Conservation (phyloP, 2,888 invertebrate genomes). For the Heliconius ethilla region DNA sequence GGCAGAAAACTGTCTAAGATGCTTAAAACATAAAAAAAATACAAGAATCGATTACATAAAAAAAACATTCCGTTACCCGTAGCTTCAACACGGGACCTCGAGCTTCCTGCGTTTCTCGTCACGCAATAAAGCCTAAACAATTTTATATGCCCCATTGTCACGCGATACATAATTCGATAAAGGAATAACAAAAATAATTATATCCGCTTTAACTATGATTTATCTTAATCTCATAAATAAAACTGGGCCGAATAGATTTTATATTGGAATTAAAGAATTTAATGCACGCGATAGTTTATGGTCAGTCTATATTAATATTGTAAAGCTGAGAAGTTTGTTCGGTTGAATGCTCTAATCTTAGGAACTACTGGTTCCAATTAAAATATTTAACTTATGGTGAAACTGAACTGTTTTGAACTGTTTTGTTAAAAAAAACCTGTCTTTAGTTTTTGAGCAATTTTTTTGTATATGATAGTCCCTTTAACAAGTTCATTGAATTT, state of each 20-base stretch:
- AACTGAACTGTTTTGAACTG: no score
- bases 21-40: not conserved
- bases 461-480: no score
- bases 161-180: conserved; percentile 35
- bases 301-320: no score
- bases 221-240: conserved; percentile 19
- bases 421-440: no score
- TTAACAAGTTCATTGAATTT: no score
- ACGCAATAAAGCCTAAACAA: conserved; percentile 31
- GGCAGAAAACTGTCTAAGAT: not conserved
- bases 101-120: conserved; percentile 9
- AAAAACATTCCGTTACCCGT: not conserved
- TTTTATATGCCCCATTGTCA: conserved; percentile 29
- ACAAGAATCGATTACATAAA: not conserved
- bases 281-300: conserved; percentile 4
- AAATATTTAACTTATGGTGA: no score
- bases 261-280: conserved; percentile 11
- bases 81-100: not conserved
- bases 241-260: conserved; percentile 6
- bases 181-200: conserved; percentile 28
- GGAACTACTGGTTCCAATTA: no score
- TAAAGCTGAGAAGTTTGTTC: no score
- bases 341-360: no score
- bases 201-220: conserved; percentile 14
- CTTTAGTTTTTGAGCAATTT: no score